These are phyloP conservation scores for Marmota monax DNA, from an alignment of 2,113 vertebrate species.

Conservation along the genomic window DNA sequence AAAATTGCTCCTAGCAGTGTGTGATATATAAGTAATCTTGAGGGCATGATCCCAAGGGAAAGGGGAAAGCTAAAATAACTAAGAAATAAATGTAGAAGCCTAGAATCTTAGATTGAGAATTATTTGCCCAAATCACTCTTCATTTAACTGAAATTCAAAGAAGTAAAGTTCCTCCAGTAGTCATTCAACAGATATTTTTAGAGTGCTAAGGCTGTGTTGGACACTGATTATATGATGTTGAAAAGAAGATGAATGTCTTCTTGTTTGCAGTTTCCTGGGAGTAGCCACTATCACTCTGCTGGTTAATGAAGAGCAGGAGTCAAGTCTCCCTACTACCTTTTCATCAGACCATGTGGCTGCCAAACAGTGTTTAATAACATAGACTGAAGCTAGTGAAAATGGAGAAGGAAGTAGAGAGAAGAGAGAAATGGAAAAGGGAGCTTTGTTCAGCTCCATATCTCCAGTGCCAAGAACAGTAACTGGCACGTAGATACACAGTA, in stretches of 20 bases:
- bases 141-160: slow-evolving; percentile 13
- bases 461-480: not conserved
- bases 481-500: not conserved
- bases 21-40: slow-evolving; percentile 22
- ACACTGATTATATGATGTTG: not conserved
- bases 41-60: not conserved
- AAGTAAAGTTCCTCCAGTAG: not conserved
- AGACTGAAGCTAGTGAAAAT: not conserved
- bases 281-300: not conserved
- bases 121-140: slow-evolving; percentile 14
- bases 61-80: slow-evolving; percentile 13
- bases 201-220: not conserved
- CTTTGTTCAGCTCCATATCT: not conserved
- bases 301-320: not conserved
- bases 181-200: not conserved
- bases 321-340: not conserved
- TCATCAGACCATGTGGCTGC: not conserved
- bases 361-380: not conserved
- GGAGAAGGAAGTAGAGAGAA: not conserved
- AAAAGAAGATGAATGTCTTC: not conserved
- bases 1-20: not conserved
- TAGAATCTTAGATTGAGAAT: slow-evolving; percentile 45
- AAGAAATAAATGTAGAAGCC: slow-evolving; percentile 23
- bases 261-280: not conserved
- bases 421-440: not conserved